Conservation (phyloP, 1,140 invertebrate species). For the Babylonia areolata region DNA sequence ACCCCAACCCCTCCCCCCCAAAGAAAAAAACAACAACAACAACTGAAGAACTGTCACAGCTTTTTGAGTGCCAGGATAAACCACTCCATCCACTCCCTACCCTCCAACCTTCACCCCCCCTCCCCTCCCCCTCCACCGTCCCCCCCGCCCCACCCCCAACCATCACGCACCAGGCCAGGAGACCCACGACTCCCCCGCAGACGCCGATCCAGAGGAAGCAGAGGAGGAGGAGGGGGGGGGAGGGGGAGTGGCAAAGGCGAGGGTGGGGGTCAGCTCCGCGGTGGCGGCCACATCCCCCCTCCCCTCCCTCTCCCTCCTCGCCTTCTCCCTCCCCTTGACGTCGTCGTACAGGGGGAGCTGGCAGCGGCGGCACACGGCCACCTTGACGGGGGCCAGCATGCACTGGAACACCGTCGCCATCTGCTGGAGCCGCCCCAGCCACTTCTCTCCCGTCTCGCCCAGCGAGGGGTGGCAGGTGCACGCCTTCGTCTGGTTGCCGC, state of each 20-base stretch:
- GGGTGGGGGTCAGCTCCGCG: no score
- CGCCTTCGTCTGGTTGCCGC: not conserved
- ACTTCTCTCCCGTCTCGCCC: not conserved
- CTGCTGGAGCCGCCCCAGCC: not conserved
- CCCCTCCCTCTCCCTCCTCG: not conserved
- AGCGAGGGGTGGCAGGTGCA: not conserved
- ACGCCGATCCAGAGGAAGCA: no score
- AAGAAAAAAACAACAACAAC: no score
- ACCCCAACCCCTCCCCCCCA: no score
- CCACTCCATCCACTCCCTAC: not conserved
- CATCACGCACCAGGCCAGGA: not conserved
- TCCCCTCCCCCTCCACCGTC: no score
- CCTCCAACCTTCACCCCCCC: no score
- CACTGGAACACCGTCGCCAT: slow-evolving; percentile 54
- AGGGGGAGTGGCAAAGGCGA: no score
- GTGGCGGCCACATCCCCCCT: not conserved
- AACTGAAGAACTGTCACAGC: no score
- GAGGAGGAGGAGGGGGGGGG: no score
- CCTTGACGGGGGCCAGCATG: slow-evolving; percentile 43
- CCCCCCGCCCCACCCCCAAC: not conserved
- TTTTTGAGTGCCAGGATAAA: no score
- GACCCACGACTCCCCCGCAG: not conserved
- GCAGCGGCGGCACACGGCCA: slow-evolving; percentile 46
- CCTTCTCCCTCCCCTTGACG: not conserved
- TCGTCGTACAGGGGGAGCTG: slow-evolving; percentile 32